Evolutionary conservation across 2,113 vertebrate species (phyloP).

Genomic region (Lycocorax pyrrhopterus): DNA sequence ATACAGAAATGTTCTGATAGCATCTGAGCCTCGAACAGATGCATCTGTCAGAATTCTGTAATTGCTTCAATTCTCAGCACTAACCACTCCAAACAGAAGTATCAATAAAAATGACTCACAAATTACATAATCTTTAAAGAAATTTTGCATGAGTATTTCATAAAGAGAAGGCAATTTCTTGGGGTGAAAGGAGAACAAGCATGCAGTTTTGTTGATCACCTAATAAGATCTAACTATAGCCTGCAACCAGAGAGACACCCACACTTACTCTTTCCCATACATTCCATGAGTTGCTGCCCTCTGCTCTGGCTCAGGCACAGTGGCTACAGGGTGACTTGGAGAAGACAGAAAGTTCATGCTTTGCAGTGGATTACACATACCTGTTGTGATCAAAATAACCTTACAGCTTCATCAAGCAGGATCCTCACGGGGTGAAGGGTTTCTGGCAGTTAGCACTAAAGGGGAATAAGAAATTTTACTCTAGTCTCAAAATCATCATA

Average conservation of each 20-base stretch:
- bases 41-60: background rate
- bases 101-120: background rate
- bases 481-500: background rate
- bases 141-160: background rate
- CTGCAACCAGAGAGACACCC: background rate
- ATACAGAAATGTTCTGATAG: background rate
- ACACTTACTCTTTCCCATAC: background rate
- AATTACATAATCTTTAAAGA: background rate
- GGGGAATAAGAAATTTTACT: background rate
- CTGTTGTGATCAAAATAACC: background rate
- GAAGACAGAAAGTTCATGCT: background rate
- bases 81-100: background rate
- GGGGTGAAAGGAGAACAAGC: background rate
- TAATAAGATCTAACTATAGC: background rate
- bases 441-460: background rate
- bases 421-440: rapidly evolving
- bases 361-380: background rate
- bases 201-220: background rate
- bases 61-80: background rate
- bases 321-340: background rate
- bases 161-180: background rate
- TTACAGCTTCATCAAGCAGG: background rate
- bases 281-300: background rate
- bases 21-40: background rate
- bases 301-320: background rate